Percentiles rank a stretch among this genome's conserved stretches.
These are phyloP conservation scores for Anticlea derivata DNA, from an alignment of 2,888 invertebrate genomes.

Conservation along the genomic window DNA sequence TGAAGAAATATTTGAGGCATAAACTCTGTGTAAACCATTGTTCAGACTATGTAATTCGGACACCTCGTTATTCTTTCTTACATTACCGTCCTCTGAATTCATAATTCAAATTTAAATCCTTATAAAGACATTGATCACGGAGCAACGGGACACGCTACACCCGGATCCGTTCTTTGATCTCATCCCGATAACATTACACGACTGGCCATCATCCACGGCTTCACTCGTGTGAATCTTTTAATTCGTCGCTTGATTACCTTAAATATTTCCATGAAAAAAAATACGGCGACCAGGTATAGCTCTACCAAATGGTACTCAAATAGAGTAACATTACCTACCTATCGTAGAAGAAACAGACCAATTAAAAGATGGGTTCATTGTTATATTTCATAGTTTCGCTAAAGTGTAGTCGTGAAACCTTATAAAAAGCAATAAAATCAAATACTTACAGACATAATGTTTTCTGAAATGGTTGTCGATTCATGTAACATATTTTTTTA, in stretches of 20 bases:
- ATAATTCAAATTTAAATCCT: constrained; percentile 34
- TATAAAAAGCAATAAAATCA: background rate
- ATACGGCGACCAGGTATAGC: too few relatives aligned
- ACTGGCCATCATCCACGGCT: constrained; percentile 2
- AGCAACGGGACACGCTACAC: constrained; percentile 50
- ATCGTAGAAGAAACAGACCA: too few relatives aligned
- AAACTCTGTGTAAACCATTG: constrained; percentile 6
- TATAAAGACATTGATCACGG: constrained; percentile 63
- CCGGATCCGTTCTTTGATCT: constrained; percentile 47
- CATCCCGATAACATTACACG: constrained; percentile 47
- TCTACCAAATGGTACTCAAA: too few relatives aligned
- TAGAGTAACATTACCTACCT: too few relatives aligned
- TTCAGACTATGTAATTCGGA: constrained; percentile 19
- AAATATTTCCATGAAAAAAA: background rate
- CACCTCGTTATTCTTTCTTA: constrained; percentile 31
- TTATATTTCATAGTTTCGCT: too few relatives aligned
- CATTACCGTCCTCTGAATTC: constrained; percentile 25
- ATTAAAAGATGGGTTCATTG: too few relatives aligned
- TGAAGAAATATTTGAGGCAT: background rate
- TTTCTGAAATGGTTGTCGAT: constrained; percentile 12
- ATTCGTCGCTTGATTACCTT: background rate
- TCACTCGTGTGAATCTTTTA: background rate
- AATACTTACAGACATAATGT: constrained; percentile 9
- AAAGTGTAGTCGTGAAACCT: too few relatives aligned
- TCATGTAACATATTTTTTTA: constrained; percentile 32